These are phyloP conservation scores for Heterotis niloticus DNA, from an alignment of 2,113 vertebrate species.

Conservation along the genomic window DNA sequence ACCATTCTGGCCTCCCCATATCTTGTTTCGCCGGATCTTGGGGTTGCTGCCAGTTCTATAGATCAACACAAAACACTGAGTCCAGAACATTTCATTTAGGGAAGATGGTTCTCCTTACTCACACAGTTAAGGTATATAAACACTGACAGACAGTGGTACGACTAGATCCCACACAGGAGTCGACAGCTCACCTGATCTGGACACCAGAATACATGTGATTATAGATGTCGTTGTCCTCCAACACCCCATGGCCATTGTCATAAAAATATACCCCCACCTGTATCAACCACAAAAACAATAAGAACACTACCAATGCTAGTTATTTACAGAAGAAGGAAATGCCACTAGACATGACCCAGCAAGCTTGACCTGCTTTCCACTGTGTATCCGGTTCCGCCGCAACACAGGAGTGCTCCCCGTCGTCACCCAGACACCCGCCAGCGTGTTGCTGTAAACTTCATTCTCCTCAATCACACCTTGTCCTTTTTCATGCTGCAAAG, in stretches of 20 bases:
- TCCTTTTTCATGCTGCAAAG: slow-evolving; percentile 90
- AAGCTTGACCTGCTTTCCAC: slow-evolving; percentile 69
- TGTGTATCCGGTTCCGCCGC: slow-evolving; percentile 97
- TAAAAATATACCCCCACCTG: slow-evolving; percentile 99
- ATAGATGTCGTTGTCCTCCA: slow-evolving; percentile 99
- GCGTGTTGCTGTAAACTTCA: slow-evolving; percentile 98
- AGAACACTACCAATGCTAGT: background rate
- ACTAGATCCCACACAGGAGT: background rate
- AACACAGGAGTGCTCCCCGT: slow-evolving; percentile 95
- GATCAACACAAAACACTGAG: slow-evolving; percentile 23
- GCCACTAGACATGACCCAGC: too few species aligned
- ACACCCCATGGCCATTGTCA: slow-evolving; percentile 95
- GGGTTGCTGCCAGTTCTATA: slow-evolving; percentile 97
- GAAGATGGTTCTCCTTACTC: too few species aligned
- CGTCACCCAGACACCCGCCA: slow-evolving; percentile 98
- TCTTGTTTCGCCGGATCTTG: slow-evolving; percentile 97
- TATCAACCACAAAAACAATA: slow-evolving; percentile 23
- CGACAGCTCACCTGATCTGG: slow-evolving; percentile 84
- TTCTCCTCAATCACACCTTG: slow-evolving; percentile 99
- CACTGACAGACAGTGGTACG: background rate
- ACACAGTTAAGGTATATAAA: background rate
- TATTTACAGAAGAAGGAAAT: background rate
- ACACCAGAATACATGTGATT: slow-evolving; percentile 99
- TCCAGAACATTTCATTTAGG: background rate
- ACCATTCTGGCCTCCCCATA: slow-evolving; percentile 98